A percentile compares a stretch with the other conserved stretches of the same genome.
Conservation (phyloP, 2,888 invertebrate species). For the Byasa hedistus region DNA sequence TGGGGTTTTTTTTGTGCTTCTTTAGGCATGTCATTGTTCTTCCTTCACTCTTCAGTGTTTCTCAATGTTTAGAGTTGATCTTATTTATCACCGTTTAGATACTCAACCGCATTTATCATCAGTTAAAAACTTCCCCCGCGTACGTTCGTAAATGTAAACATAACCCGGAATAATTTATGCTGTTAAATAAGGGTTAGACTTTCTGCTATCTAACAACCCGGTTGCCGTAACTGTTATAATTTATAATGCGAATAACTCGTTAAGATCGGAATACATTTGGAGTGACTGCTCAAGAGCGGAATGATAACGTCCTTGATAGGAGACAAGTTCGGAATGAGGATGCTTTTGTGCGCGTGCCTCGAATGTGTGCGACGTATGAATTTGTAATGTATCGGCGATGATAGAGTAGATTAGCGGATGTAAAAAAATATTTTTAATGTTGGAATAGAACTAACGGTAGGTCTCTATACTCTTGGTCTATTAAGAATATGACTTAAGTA, state of each 20-base stretch:
- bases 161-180: conserved; percentile 6
- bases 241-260: conserved; percentile 21
- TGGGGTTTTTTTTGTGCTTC: too few species aligned
- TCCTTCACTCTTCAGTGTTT: too few species aligned
- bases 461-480: too few species aligned
- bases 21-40: too few species aligned
- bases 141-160: not conserved
- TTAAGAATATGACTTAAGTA: too few species aligned
- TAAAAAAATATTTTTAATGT: not conserved
- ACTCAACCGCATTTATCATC: too few species aligned
- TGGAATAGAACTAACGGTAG: too few species aligned
- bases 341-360: conserved; percentile 2
- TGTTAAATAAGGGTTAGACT: conserved; percentile 17
- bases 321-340: conserved; percentile 13
- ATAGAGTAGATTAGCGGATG: not conserved
- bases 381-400: not conserved
- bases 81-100: too few species aligned
- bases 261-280: conserved; percentile 8
- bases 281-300: not conserved
- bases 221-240: not conserved
- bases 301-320: conserved; percentile 12
- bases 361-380: not conserved
- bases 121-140: not conserved
- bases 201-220: conserved; percentile 14
- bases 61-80: too few species aligned